Evolutionary conservation across 2,797 vertebrate species (phyloP).

Genomic region (Florisuga fusca): DNA sequence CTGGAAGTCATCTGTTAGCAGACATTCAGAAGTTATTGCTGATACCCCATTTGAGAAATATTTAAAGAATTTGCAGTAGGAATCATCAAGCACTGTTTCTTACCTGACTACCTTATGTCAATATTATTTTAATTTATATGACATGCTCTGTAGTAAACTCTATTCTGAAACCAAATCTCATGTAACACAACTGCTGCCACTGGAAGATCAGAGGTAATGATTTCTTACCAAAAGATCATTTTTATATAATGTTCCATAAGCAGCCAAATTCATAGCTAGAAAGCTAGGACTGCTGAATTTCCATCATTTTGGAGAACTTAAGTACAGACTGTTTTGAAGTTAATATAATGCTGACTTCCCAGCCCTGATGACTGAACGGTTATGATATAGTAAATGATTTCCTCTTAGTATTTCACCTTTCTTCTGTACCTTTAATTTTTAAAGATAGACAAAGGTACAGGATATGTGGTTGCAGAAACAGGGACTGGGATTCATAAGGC

Average conservation of each 20-base stretch:
- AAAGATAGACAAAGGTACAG: neutral
- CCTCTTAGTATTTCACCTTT: constrained; percentile 21
- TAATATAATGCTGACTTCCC: constrained; percentile 64
- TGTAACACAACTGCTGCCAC: neutral
- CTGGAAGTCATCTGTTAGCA: constrained; percentile 17
- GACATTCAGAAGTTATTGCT: neutral
- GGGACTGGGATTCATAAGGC: neutral
- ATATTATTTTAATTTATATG: neutral
- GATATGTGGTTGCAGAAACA: neutral
- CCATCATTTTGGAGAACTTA: constrained; percentile 43
- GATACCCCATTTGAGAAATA: neutral
- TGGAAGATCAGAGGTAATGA: neutral
- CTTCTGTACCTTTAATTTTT: constrained; percentile 1
- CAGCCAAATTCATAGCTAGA: constrained; percentile 6
- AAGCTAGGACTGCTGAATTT: constrained; percentile 19
- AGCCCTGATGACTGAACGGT: constrained; percentile 42
- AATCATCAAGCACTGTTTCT: neutral
- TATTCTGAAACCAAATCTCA: neutral
- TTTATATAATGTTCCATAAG: constrained; percentile 28
- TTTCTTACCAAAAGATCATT: constrained; percentile 36
- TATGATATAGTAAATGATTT: neutral
- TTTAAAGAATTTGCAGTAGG: neutral
- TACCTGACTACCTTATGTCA: neutral
- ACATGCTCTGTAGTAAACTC: neutral
- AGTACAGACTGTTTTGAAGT: constrained; percentile 9